Evolutionary conservation across 2,797 vertebrate genomes (phyloP).

Genomic region (Gypaetus barbatus): DNA sequence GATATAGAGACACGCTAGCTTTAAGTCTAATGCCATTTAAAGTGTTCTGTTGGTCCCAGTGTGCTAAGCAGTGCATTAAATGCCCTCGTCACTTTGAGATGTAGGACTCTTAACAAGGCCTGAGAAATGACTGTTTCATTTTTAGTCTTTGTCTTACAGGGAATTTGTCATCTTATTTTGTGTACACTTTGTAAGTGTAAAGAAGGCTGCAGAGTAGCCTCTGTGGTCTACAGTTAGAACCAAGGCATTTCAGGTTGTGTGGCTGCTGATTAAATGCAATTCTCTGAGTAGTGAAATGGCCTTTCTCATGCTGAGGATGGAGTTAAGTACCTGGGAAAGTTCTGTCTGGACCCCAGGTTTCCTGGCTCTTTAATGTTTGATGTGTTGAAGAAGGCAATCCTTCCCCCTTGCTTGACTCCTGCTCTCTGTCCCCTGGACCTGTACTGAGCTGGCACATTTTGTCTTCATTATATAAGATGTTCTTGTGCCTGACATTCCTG

Average conservation of each 20-base stretch:
- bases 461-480: background rate
- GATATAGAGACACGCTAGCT: background rate
- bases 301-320: background rate
- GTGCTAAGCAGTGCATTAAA: background rate
- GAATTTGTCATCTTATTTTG: background rate
- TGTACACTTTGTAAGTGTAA: background rate
- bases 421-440: rapidly evolving
- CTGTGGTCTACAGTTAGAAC: background rate
- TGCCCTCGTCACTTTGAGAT: background rate
- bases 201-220: background rate
- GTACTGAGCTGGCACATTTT: background rate
- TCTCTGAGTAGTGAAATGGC: background rate
- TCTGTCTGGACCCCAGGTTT: background rate
- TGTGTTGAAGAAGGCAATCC: background rate
- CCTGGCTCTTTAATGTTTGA: background rate
- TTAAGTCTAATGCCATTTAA: background rate
- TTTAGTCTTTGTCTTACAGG: background rate
- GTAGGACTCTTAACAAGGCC: background rate
- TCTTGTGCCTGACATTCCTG: background rate
- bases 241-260: background rate
- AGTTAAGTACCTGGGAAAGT: background rate
- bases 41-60: background rate
- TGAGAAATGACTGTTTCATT: background rate
- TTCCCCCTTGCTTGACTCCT: background rate
- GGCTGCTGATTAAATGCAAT: background rate